phyloP scores from a whole-genome alignment of 2,888 invertebrate species.

The Ernsta delagoae region DNA sequence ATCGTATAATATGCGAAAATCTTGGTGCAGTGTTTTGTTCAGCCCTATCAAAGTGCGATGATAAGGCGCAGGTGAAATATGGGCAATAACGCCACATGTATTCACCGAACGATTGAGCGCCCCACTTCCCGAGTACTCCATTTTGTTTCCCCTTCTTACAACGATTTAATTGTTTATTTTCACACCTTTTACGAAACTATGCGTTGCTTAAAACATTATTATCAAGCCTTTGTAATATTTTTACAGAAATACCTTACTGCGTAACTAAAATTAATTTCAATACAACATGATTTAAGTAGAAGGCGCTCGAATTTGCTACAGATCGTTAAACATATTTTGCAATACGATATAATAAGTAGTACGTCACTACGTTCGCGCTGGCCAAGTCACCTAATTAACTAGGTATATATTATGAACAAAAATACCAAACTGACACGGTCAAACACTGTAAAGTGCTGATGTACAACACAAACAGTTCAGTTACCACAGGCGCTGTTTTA shows the following conservation, averaged over 20 bases:
- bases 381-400: no score
- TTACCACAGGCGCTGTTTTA: constrained; percentile 24
- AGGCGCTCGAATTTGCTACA: no score
- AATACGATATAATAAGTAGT: no score
- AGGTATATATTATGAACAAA: no score
- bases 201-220: neutral
- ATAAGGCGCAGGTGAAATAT: constrained; percentile 32
- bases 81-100: constrained; percentile 23
- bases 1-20: no score
- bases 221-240: no score
- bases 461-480: constrained; percentile 18
- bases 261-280: no score
- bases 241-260: no score
- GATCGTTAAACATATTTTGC: no score
- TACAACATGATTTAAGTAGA: no score
- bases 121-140: constrained; percentile 21
- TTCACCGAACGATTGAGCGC: constrained; percentile 11
- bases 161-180: constrained; percentile 20
- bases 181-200: neutral
- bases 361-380: no score
- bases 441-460: neutral
- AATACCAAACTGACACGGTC: neutral
- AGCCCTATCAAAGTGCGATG: constrained; percentile 16
- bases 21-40: no score
- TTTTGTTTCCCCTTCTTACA: constrained; percentile 21